Percentiles rank a stretch among this genome's conserved stretches.
These are phyloP conservation scores for Cromileptes altivelis DNA, from an alignment of 2,113 vertebrate species.

Conservation along the genomic window DNA sequence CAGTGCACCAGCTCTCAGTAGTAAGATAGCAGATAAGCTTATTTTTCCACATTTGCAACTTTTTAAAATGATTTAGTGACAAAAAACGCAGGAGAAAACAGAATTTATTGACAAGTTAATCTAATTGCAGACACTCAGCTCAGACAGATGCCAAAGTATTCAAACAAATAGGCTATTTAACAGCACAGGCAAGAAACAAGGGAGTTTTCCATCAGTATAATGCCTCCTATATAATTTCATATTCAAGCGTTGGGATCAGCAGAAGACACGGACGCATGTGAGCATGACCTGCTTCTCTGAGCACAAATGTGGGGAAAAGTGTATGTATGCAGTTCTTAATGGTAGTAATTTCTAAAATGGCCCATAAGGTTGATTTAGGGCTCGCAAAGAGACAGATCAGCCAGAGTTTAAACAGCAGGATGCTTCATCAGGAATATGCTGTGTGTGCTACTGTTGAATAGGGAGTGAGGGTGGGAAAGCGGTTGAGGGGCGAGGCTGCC, in stretches of 20 bases:
- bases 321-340: constrained; percentile 76
- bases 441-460: constrained; percentile 52
- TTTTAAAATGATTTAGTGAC: neutral
- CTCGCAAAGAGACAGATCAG: constrained; percentile 71
- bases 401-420: constrained; percentile 74
- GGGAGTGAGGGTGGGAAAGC: neutral
- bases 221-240: constrained; percentile 37
- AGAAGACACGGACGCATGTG: constrained; percentile 43
- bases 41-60: neutral
- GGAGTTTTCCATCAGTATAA: neutral
- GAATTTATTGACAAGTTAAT: neutral
- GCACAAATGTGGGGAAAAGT: constrained; percentile 65
- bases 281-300: constrained; percentile 41
- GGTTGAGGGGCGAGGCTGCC: neutral
- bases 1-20: neutral
- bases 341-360: constrained; percentile 81
- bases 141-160: neutral
- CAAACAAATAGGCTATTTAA: neutral
- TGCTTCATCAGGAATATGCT: constrained; percentile 79
- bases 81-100: neutral
- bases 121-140: neutral
- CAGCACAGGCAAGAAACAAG: neutral
- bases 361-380: constrained; percentile 81
- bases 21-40: neutral
- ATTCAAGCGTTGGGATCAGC: constrained; percentile 50